Base-by-base conservation (phyloP, 2,888 invertebrate species). In the Biston stratarius region DNA sequence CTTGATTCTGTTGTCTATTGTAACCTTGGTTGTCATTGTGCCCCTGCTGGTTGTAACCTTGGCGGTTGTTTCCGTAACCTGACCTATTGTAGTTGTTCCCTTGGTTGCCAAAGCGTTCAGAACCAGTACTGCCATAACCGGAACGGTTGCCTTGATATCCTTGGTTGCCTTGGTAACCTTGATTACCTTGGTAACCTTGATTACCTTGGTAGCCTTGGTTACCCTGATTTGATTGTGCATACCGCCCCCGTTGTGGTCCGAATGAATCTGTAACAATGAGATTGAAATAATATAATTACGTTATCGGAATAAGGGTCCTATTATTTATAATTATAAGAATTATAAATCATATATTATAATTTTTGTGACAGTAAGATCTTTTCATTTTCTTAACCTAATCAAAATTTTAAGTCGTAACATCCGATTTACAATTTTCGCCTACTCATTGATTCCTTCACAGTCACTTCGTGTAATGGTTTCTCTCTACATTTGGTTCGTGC, bases 231-330 rank as follows among this genome's bases (percentile, higher is more conserved):
- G 49, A 74, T 0, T 88, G 83, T 11, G 86, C 83, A 79, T 92
- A 93, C 38, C 91, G 91, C 47, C 88, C 80, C 11, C 92, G 87
- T 14, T 85, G 82, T 0, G 93, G 93, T 0, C 93, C 92, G 74
- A 74, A 90, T 0, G 88, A 85, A 78, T 84, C 94, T 93, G 89
- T 0, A 87, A 89, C 87, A 91, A 91, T 44, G 24, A 60, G 12
- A 51, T 38, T 36, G 45, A 15, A 45, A 55, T 24, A 42, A 24
- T 6, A 11, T 11, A 12, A 0, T 24, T 24, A 2, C 24, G 24
- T 24, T 2, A 24, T 24, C 24, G 24, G 24, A 24, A 24, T 24
- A 2, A 24, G 24, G n/a, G n/a, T n/a, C n/a, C n/a, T n/a, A n/a
- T n/a, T n/a, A n/a, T n/a, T n/a, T 24, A 24, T 24, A 24, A 24